Percentiles rank a stretch among this genome's conserved stretches.
Evolutionary conservation across 92 coral and sea anemone genomes (phyloP).

Genomic region (Parazoanthus darwini): DNA sequence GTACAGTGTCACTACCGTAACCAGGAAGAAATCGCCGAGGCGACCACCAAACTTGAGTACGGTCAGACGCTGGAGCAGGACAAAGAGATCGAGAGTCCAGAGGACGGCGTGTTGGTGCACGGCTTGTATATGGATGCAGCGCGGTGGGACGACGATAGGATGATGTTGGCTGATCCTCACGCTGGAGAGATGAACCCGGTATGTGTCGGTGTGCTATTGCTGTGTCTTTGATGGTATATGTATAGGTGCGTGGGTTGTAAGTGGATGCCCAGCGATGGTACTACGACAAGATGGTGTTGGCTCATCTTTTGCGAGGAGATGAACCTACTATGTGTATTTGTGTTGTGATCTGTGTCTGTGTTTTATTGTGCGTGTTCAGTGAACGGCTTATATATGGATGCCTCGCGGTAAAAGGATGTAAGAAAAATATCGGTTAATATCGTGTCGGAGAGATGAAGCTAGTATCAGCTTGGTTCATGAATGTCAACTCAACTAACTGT

Average conservation of each 20-base stretch:
- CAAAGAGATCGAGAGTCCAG: constrained; percentile 75
- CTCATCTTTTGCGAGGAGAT: constrained; percentile 95
- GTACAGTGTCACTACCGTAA: constrained; percentile 83
- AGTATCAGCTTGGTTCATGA: constrained; percentile 45
- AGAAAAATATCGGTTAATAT: constrained; percentile 86
- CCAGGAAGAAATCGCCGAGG: constrained; percentile 96
- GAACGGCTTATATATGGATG: constrained; percentile 90
- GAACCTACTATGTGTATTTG: constrained; percentile 72
- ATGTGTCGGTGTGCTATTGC: neutral
- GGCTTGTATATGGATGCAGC: constrained; percentile 94
- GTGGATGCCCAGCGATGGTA: constrained; percentile 96
- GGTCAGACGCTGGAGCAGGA: constrained; percentile 85
- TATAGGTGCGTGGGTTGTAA: constrained; percentile 71
- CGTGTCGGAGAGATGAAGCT: constrained; percentile 95
- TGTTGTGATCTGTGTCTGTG: neutral
- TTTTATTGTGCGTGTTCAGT: constrained; percentile 59
- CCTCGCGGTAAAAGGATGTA: constrained; percentile 90
- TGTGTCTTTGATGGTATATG: neutral
- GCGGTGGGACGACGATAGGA: constrained; percentile 90
- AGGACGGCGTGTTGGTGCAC: constrained; percentile 95
- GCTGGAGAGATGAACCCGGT: constrained; percentile 99
- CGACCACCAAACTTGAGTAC: constrained; percentile 70
- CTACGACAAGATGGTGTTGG: constrained; percentile 86
- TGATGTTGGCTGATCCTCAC: constrained; percentile 91
- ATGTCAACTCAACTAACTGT: too few relatives aligned